Evolutionary conservation across 2,888 invertebrate species (phyloP), one percentile per base, ranked within the genome.

Genomic region (Oscheius onirici): DNA sequence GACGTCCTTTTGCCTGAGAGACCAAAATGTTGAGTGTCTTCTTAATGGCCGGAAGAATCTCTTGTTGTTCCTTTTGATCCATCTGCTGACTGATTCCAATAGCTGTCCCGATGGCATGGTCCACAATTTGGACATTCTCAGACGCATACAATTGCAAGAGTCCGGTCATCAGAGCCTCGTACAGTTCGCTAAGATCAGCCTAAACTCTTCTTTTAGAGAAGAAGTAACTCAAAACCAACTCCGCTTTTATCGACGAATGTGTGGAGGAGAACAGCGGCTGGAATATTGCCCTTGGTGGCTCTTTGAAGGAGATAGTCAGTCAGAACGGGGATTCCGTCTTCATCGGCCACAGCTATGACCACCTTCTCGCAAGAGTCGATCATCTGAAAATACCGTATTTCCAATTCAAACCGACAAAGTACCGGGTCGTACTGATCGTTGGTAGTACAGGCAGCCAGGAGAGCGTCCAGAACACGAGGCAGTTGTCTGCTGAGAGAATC

Each of bases 51-150:
- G 76, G 76, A 13, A 79, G 60, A 17, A 71, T 69, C 5, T 66
- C 71, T 46, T 71, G 71, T 26, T 52, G 22, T 11, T 63, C 68
- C 20, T 44, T 28, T 8, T 46, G 57, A 44, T 79, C 80, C 73
- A 80, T 74, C n/a, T 71, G 52, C 90, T 94, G 94, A 5, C 94
- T 93, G 76, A 97, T 92, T 13, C 95, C 93, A 88, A 92, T 91
- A 28, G 97, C 91, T 58, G 95, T 95, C 88, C 95, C 95, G 93
- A 96, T 95, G 40, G 94, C 92, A 89, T 93, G 92, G 82, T 93
- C 91, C 60, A 95, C 89, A 24, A 95, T 93, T 80, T 93, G 92
- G 65, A 92, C 91, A 87, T 97, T 94, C 0, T 89, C 89, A 86
- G 94, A 93, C 0, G 92, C 93, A 88, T 96, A 93, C n/a, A 85